Evolutionary conservation across 2,797 vertebrate species (phyloP), one percentile per base, ranked within the genome.

Genomic region (Garrulus glandarius): DNA sequence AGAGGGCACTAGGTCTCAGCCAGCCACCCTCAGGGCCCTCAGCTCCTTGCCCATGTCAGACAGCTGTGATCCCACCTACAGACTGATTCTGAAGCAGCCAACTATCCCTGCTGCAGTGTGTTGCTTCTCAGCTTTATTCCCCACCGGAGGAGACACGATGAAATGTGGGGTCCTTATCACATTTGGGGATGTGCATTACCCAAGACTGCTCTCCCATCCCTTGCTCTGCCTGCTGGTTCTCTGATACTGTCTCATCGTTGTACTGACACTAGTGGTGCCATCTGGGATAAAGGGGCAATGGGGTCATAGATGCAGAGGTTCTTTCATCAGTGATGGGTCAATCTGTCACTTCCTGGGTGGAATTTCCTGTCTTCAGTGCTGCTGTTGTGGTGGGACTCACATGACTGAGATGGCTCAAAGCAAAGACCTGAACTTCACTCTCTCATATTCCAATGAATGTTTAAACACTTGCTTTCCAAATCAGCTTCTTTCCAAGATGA

Each of bases 31-130:
- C 59, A 55, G 36, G 24, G 13, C 34, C 43, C 32, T 30, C 8
- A 68, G 53, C 49, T 76, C n/a, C 22, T 12, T 59, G 46, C 59
- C 69, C 5, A 4, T 1, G 0, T 29, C 41, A 55, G 60, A 24
- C 32, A 39, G 59, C 32, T 41, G 53, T 61, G 64, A 68, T 36
- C 44, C 65, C 34, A 44, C 36, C 23, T 14, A 29, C 14, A 52
- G 53, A 26, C 21, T 29, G 24, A 49, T 49, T 24, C 55, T 59
- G 44, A 46, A 47, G 53, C 41, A 74, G 34, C 8, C 52, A 70
- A 0, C 78, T 53, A 6, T 46, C 9, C 3, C 14, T 9, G 2
- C 39, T 27, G 56, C 23, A 29, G 11, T 1, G 16, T 19, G 4
- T 4, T 2, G 3, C 56, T 63, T 22, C 63, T 72, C 74, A 41